Percentiles rank a stretch among this genome's conserved stretches.
Conservation (phyloP, 1,140 invertebrate genomes). For the Temnothorax nylanderi region DNA sequence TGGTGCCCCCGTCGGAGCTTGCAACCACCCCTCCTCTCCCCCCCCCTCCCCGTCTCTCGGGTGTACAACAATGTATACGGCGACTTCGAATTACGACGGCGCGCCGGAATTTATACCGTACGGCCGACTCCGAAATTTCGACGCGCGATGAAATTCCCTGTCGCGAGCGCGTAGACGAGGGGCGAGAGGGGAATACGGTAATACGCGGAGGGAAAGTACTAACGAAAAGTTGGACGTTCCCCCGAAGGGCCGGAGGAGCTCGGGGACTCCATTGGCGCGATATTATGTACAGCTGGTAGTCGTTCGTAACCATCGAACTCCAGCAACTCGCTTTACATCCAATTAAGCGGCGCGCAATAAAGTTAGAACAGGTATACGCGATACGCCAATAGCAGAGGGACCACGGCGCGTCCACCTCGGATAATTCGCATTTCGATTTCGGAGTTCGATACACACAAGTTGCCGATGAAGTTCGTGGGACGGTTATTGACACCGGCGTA, state of each 20-base stretch:
- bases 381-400: conserved; percentile 60
- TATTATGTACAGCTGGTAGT: conserved; percentile 54
- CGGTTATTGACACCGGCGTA: conserved; percentile 67
- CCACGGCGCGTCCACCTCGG: conserved; percentile 6
- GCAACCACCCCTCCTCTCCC: background rate
- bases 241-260: background rate
- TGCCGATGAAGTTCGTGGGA: conserved; percentile 64
- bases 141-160: background rate
- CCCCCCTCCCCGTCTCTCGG: background rate
- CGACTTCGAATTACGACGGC: conserved; percentile 68
- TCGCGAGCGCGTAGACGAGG: background rate
- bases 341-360: conserved; percentile 48
- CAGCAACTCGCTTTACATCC: conserved; percentile 59
- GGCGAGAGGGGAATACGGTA: background rate
- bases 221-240: conserved; percentile 12
- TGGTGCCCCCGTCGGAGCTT: background rate
- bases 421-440: conserved; percentile 65
- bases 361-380: conserved; percentile 57
- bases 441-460: conserved; percentile 69
- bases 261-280: conserved; percentile 6
- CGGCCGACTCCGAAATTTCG: conserved; percentile 37
- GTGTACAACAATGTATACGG: conserved; percentile 61
- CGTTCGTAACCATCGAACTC: conserved; percentile 55
- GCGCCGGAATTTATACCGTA: conserved; percentile 20
- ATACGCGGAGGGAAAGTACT: background rate